A percentile compares a stretch with the other conserved stretches of the same genome.
Evolutionary conservation across 2,888 invertebrate species (phyloP).

Genomic region (Drosophila mulleri): DNA sequence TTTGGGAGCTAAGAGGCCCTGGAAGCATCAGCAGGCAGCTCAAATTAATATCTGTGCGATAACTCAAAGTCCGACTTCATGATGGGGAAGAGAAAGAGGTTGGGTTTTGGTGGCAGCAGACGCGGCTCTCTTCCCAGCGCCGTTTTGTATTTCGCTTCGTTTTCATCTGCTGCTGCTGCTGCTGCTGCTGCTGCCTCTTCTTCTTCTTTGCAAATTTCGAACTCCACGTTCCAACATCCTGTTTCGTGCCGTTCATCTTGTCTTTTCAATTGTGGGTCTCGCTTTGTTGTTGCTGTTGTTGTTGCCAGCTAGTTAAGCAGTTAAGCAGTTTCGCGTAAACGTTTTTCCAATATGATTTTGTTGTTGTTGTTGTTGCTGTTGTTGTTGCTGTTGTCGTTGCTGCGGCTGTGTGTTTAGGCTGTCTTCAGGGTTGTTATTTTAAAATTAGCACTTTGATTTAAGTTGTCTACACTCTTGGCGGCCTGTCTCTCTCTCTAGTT

Average conservation of each 20-base stretch:
- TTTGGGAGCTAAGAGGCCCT: constrained; percentile 54
- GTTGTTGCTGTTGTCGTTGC: constrained; percentile 21
- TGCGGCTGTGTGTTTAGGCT: constrained; percentile 76
- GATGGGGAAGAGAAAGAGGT: constrained; percentile 6
- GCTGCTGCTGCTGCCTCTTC: not conserved
- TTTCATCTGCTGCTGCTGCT: constrained; percentile 13
- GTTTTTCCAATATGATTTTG: constrained; percentile 75
- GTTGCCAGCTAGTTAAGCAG: constrained; percentile 77
- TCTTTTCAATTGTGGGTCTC: constrained; percentile 76
- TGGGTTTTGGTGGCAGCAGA: not conserved
- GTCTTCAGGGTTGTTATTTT: constrained; percentile 79
- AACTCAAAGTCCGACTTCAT: constrained; percentile 69
- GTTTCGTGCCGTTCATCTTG: constrained; percentile 80
- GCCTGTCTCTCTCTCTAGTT: constrained; percentile 59
- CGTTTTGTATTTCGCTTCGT: constrained; percentile 30
- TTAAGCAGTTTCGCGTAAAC: constrained; percentile 80
- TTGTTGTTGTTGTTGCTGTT: constrained; percentile 28
- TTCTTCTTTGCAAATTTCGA: constrained; percentile 65
- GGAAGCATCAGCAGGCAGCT: constrained; percentile 76
- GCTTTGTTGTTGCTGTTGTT: constrained; percentile 34
- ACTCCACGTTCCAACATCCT: constrained; percentile 78
- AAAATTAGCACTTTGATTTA: constrained; percentile 81
- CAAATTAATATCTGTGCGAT: constrained; percentile 79
- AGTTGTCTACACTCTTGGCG: constrained; percentile 80
- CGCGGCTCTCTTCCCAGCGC: constrained; percentile 39